Evolutionary conservation across 2,113 vertebrate species (phyloP).

Genomic region (Emberiza fucata): DNA sequence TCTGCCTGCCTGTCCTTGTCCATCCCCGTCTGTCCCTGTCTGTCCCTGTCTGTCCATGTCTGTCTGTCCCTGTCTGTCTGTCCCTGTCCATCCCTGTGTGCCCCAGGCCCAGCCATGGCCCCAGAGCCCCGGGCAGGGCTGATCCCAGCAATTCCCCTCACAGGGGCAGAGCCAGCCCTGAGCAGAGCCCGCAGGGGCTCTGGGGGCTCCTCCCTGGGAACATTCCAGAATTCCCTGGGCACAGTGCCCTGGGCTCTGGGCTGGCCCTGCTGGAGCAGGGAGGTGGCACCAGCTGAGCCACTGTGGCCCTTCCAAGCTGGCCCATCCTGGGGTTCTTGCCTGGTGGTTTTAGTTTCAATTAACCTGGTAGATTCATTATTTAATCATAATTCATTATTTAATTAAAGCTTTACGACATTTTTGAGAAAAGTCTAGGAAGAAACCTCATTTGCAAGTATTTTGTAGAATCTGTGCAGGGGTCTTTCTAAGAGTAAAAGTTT

Average conservation of each 20-base stretch:
- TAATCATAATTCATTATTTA: neutral
- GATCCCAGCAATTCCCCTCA: neutral
- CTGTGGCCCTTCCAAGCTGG: neutral
- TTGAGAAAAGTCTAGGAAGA: neutral
- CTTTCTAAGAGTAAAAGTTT: neutral
- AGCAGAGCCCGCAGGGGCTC: neutral
- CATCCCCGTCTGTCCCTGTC: neutral
- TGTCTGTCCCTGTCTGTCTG: neutral
- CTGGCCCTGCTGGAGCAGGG: neutral
- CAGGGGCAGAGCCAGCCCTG: neutral
- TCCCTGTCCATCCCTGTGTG: neutral
- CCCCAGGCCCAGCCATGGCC: neutral
- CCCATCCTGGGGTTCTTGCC: neutral
- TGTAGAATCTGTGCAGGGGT: neutral
- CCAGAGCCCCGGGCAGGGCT: too few relatives aligned
- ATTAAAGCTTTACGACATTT: neutral
- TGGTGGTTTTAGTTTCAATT: neutral
- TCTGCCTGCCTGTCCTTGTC: neutral
- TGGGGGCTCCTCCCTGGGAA: neutral
- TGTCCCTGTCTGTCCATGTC: too few relatives aligned
- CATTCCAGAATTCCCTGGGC: fast-evolving
- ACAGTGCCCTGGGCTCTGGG: fast-evolving
- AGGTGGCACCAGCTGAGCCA: neutral
- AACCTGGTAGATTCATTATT: neutral
- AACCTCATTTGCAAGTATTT: neutral